Evolutionary conservation across 2,113 vertebrate species (phyloP).

Genomic region (Serinus canaria): DNA sequence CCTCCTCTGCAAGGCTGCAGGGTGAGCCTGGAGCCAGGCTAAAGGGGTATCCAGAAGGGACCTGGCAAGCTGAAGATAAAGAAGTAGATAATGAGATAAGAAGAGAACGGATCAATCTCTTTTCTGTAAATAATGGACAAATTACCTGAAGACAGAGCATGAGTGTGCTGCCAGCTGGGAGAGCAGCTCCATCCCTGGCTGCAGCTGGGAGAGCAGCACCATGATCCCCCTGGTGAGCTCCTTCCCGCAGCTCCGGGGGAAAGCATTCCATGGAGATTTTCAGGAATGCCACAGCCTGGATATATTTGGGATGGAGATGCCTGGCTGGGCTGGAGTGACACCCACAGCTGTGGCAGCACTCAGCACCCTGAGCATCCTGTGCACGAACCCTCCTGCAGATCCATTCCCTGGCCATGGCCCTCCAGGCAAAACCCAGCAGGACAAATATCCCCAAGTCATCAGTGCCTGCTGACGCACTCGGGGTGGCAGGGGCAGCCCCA

Average conservation of each 20-base stretch:
- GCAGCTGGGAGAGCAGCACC: background rate
- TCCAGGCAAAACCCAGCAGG: background rate
- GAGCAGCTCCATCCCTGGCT: background rate
- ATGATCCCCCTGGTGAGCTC: background rate
- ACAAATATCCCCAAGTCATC: background rate
- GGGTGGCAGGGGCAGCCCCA: background rate
- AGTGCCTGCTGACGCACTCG: background rate
- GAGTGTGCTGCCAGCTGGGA: background rate
- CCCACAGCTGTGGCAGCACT: background rate
- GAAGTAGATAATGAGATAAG: background rate
- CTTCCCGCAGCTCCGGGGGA: background rate
- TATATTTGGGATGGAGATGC: constrained; percentile 1
- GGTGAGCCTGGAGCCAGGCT: background rate
- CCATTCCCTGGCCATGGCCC: background rate
- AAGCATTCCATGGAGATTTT: background rate
- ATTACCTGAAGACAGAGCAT: background rate
- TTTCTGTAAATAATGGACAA: background rate
- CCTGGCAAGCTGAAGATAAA: background rate
- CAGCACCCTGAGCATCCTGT: background rate
- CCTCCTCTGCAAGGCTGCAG: background rate
- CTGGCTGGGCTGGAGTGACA: background rate
- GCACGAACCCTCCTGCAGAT: background rate
- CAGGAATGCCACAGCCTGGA: background rate
- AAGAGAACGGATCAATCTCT: background rate
- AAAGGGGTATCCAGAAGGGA: background rate